Evolutionary conservation across 2,888 invertebrate species (phyloP).

Genomic region (Bruchidius siliquastri): DNA sequence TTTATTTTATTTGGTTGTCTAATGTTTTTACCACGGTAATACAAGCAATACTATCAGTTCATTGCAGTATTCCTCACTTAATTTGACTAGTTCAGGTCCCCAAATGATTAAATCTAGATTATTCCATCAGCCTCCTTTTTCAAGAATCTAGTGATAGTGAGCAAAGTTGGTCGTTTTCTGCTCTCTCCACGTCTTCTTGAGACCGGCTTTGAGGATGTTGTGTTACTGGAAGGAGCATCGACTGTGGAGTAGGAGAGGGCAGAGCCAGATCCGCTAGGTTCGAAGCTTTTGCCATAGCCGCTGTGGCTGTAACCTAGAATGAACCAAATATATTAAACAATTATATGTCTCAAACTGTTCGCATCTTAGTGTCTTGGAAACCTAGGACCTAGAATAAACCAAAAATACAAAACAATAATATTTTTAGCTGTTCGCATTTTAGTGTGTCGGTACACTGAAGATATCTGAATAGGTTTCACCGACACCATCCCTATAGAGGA

Average conservation of each 20-base stretch:
- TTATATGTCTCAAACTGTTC: too few species aligned
- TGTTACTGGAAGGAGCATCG: constrained; percentile 16
- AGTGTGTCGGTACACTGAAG: too few species aligned
- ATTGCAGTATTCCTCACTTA: neutral
- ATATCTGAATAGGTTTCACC: too few species aligned
- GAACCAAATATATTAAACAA: too few species aligned
- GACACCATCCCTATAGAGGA: too few species aligned
- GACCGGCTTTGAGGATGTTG: neutral
- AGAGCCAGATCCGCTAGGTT: constrained; percentile 1
- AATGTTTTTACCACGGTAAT: too few species aligned
- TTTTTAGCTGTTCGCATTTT: too few species aligned
- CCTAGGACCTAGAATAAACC: too few species aligned
- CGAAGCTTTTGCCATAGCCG: neutral
- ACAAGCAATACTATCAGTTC: neutral
- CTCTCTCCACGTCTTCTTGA: constrained; percentile 19
- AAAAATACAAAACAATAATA: too few species aligned
- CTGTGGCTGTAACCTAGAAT: neutral
- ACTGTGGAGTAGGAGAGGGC: constrained; percentile 26
- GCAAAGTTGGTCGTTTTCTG: constrained; percentile 1
- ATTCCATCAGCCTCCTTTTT: neutral
- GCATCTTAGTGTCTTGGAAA: too few species aligned
- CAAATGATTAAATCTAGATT: neutral
- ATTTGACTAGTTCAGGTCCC: neutral
- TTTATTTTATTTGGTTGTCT: too few species aligned
- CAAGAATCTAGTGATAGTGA: neutral